Percentiles rank a stretch among this genome's conserved stretches.
Conservation (phyloP, 2,888 invertebrate species). For the Drosophila lutescens region DNA sequence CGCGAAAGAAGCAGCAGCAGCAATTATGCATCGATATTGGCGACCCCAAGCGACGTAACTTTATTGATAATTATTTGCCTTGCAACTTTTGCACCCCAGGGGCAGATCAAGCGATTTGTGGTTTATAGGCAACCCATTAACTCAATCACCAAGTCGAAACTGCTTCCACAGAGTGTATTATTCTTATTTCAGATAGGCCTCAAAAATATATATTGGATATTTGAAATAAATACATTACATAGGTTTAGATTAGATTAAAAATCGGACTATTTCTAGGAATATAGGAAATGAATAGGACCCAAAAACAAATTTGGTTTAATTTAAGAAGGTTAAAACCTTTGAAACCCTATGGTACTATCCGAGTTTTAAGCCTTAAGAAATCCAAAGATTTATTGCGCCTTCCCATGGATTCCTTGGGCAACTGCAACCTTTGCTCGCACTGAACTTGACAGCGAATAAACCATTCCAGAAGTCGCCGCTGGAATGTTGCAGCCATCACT, state of each 20-base stretch:
- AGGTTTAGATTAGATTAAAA: too few species aligned
- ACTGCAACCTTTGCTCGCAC: neutral
- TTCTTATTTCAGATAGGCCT: too few species aligned
- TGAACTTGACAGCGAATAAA: slow-evolving; percentile 16
- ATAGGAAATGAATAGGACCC: too few species aligned
- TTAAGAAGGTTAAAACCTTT: too few species aligned
- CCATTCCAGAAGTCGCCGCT: slow-evolving; percentile 30
- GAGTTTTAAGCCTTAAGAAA: neutral
- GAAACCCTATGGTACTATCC: too few species aligned
- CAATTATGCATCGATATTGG: slow-evolving; percentile 33
- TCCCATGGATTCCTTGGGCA: neutral
- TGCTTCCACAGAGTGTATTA: neutral
- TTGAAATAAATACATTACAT: too few species aligned
- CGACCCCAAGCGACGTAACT: slow-evolving; percentile 35
- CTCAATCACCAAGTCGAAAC: neutral
- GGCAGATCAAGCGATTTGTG: slow-evolving; percentile 34
- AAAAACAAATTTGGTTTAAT: too few species aligned
- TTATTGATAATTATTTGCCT: slow-evolving; percentile 52
- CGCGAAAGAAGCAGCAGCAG: slow-evolving; percentile 23
- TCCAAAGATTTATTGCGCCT: neutral
- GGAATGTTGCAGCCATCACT: slow-evolving; percentile 53
- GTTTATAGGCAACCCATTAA: slow-evolving; percentile 11
- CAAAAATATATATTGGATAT: too few species aligned
- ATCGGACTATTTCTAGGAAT: too few species aligned
- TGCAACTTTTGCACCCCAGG: slow-evolving; percentile 17